A percentile compares a stretch with the other conserved stretches of the same genome.
These are phyloP conservation scores for Trinorchestia longiramus DNA, from an alignment of 1,140 invertebrate genomes.

Conservation along the genomic window DNA sequence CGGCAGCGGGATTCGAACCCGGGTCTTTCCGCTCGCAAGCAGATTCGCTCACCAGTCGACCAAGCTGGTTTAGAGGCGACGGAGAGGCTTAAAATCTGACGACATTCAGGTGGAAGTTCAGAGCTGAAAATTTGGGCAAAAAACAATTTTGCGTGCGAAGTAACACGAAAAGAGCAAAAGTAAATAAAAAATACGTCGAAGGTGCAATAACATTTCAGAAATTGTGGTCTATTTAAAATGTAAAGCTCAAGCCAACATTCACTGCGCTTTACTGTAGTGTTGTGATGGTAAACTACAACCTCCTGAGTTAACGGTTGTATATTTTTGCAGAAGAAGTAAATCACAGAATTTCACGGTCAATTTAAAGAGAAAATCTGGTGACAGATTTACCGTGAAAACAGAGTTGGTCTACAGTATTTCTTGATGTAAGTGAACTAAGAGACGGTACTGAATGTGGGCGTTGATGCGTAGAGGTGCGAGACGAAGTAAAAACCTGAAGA, in stretches of 20 bases:
- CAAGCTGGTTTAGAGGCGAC: no score
- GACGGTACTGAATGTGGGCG: background rate
- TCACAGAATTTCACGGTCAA: background rate
- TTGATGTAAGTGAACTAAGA: background rate
- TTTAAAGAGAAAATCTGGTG: background rate
- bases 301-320: background rate
- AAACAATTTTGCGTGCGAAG: background rate
- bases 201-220: background rate
- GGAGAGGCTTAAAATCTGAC: no score
- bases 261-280: background rate
- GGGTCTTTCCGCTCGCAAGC: no score
- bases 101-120: no score
- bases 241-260: background rate
- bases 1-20: no score
- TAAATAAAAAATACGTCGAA: background rate
- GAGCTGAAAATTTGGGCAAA: background rate
- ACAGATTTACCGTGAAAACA: background rate
- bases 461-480: background rate
- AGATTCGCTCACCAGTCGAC: no score
- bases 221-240: background rate
- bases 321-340: background rate
- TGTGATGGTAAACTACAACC: background rate
- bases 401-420: background rate
- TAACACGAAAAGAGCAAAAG: background rate
- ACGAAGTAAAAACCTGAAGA: background rate